Evolutionary conservation across 2,888 invertebrate genomes (phyloP), one percentile per base, ranked within the genome.

Genomic region (Tipula lateralis): DNA sequence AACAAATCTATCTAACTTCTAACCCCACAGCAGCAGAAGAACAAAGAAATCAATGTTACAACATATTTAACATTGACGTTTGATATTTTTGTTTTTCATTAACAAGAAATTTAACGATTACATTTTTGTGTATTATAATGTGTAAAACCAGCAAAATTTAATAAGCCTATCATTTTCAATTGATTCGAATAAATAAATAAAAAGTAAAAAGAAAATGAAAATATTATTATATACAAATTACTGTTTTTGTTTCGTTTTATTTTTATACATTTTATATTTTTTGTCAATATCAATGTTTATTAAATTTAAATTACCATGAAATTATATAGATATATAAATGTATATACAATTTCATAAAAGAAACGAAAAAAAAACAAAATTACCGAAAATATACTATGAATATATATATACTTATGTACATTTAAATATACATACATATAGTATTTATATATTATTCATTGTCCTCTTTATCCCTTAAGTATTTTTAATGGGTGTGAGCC

Each of bases 381-480:
- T 24, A 66, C 24, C 24, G 66, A 66, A 66, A 66, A 66, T 24
- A 7, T n/a, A 66, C 66, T 44, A n/a, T n/a, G 44, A 6, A 44
- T 44, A 44, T 44, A 44, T 12, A 7, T 36, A 32, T 32, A 32
- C 32, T 32, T 32, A 36, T 12, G 29, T 81, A 81, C 16, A 82
- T n/a, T n/a, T n/a, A n/a, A n/a, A n/a, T n/a, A n/a, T n/a, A n/a
- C n/a, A n/a, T n/a, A n/a, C n/a, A n/a, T n/a, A n/a, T n/a, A n/a
- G n/a, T n/a, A n/a, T n/a, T n/a, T n/a, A n/a, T n/a, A n/a, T n/a
- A n/a, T 82, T 82, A 82, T 82, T 82, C 30, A 82, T 82, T 82
- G 82, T 82, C 82, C 82, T 82, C 82, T 82, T 82, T 82, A 82
- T 82, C 82, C 82, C 82, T 82, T 30, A 82, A 82, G 82, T 82